These are phyloP conservation scores for Hylomyscus alleni DNA, from an alignment of 2,797 vertebrate genomes.

Conservation along the genomic window DNA sequence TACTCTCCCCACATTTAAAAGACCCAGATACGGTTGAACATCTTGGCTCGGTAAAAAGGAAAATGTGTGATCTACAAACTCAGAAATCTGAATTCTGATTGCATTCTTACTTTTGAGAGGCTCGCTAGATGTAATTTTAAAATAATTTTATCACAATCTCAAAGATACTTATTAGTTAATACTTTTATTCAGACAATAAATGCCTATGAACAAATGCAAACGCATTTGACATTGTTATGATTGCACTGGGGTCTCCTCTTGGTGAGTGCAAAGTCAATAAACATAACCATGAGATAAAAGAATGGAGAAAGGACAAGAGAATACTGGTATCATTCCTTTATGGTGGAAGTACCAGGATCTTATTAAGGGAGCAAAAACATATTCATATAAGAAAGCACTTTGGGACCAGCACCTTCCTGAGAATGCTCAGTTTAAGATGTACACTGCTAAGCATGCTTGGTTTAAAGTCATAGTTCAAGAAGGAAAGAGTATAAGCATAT, in stretches of 20 bases:
- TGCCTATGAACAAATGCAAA: not conserved
- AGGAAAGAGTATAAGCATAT: not conserved
- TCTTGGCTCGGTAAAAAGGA: not conserved
- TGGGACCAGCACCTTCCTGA: not conserved
- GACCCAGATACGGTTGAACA: not conserved
- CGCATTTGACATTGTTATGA: not conserved
- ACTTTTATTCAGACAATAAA: not conserved
- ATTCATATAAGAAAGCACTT: not conserved
- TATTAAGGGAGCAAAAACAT: not conserved
- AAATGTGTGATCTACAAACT: slow-evolving; percentile 42
- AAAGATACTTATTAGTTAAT: not conserved
- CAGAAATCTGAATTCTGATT: slow-evolving; percentile 25
- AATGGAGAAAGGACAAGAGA: not conserved
- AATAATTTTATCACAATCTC: slow-evolving; percentile 19
- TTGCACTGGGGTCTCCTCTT: not conserved
- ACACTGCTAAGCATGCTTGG: not conserved
- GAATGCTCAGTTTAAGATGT: not conserved
- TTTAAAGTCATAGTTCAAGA: not conserved
- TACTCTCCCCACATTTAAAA: slow-evolving; percentile 18
- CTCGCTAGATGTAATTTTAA: not conserved
- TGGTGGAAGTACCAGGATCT: not conserved
- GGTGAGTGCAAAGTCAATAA: not conserved
- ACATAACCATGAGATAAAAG: not conserved
- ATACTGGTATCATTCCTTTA: not conserved
- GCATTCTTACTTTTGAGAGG: slow-evolving; percentile 39